Conservation (phyloP, 2,113 vertebrate species). For the Dipodomys stephensi region DNA sequence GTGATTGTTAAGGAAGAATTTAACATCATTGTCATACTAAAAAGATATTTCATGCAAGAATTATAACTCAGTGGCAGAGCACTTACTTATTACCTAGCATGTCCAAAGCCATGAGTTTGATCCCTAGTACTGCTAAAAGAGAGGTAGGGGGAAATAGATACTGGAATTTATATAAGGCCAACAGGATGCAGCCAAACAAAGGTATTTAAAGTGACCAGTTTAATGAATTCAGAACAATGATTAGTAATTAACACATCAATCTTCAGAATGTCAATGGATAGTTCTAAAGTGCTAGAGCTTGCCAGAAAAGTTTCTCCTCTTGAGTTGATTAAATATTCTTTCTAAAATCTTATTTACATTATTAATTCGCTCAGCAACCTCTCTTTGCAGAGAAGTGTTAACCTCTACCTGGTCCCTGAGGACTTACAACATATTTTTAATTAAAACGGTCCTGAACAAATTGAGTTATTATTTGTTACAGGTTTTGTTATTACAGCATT, state of each 20-base stretch:
- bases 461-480: slow-evolving; percentile 35
- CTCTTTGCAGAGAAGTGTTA: slow-evolving; percentile 24
- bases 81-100: neutral
- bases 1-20: slow-evolving; percentile 19
- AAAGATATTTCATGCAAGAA: neutral
- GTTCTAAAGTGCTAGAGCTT: slow-evolving; percentile 32
- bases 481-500: neutral
- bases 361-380: slow-evolving; percentile 51
- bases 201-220: neutral
- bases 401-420: slow-evolving; percentile 18
- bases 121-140: neutral
- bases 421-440: slow-evolving; percentile 58
- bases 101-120: neutral
- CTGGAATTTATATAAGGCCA: slow-evolving; percentile 1
- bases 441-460: slow-evolving; percentile 58
- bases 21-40: neutral
- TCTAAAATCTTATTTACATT: slow-evolving; percentile 64
- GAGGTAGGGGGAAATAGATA: neutral
- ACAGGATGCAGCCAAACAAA: slow-evolving; percentile 24
- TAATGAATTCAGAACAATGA: slow-evolving; percentile 59
- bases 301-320: slow-evolving; percentile 45
- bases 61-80: neutral
- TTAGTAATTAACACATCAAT: slow-evolving; percentile 65
- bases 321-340: slow-evolving; percentile 59
- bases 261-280: slow-evolving; percentile 33